Evolutionary conservation across 2,113 vertebrate species (phyloP).

Genomic region (Etia nguti): DNA sequence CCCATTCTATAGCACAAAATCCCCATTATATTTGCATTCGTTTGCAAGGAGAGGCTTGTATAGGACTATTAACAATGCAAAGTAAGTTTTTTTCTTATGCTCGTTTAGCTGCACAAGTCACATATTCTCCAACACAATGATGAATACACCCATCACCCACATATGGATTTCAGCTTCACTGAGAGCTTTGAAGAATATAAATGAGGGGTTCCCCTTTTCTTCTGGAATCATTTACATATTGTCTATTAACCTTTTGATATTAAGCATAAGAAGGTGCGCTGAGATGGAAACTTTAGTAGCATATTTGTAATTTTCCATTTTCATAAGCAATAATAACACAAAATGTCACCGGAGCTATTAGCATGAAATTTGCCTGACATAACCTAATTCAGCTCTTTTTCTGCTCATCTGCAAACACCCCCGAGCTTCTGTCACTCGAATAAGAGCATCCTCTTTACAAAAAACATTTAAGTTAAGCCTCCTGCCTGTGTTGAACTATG

Average conservation of each 20-base stretch:
- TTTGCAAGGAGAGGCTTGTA: neutral
- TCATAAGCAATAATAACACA: constrained; percentile 40
- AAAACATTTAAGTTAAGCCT: neutral
- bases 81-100: neutral
- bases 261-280: constrained; percentile 28
- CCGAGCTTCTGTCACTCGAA: constrained; percentile 20
- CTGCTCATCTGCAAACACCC: neutral
- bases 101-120: neutral
- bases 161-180: constrained; percentile 4
- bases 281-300: constrained; percentile 24
- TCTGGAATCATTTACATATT: constrained; percentile 55
- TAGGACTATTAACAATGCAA: neutral
- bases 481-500: neutral
- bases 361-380: constrained; percentile 45
- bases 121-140: neutral
- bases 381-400: constrained; percentile 19
- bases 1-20: neutral
- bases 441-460: neutral
- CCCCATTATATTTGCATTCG: neutral
- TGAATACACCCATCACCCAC: neutral
- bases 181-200: constrained; percentile 33
- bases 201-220: constrained; percentile 16
- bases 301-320: constrained; percentile 54
- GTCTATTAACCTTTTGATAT: constrained; percentile 64
- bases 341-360: constrained; percentile 61